Evolutionary conservation across 2,797 vertebrate genomes (phyloP).

Genomic region (Catharus ustulatus): DNA sequence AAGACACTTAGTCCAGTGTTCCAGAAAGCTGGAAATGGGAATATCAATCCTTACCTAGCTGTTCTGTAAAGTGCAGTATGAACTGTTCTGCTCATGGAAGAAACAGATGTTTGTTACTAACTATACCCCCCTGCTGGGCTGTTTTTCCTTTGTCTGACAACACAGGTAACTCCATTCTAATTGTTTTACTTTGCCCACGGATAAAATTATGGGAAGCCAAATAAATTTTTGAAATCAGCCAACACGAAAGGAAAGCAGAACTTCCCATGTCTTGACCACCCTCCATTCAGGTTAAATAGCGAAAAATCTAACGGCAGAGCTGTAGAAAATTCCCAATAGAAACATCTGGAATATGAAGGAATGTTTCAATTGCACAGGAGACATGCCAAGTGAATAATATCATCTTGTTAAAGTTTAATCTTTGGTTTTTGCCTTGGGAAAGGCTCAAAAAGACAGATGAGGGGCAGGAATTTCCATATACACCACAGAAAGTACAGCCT

Average conservation of each 20-base stretch:
- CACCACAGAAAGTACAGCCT: background rate
- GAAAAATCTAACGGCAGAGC: background rate
- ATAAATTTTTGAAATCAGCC: background rate
- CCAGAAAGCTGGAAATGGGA: background rate
- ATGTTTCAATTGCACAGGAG: constrained; percentile 36
- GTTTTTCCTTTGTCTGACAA: background rate
- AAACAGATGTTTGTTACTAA: background rate
- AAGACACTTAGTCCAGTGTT: background rate
- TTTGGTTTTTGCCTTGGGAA: constrained; percentile 50
- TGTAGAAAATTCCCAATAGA: background rate
- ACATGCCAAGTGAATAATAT: background rate
- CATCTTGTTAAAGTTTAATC: background rate
- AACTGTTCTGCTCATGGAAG: background rate
- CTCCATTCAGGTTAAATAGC: background rate
- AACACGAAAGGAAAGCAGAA: background rate
- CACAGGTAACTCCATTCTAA: background rate
- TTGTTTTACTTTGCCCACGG: background rate
- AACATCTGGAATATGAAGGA: background rate
- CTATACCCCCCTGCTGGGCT: background rate
- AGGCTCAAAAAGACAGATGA: background rate
- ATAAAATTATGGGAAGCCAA: background rate
- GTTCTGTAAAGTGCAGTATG: background rate
- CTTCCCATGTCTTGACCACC: background rate
- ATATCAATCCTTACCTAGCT: background rate
- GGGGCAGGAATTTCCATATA: background rate